Evolutionary conservation across 2,888 invertebrate genomes (phyloP), one percentile per base, ranked within the genome.

Genomic region (Hyalella azteca): DNA sequence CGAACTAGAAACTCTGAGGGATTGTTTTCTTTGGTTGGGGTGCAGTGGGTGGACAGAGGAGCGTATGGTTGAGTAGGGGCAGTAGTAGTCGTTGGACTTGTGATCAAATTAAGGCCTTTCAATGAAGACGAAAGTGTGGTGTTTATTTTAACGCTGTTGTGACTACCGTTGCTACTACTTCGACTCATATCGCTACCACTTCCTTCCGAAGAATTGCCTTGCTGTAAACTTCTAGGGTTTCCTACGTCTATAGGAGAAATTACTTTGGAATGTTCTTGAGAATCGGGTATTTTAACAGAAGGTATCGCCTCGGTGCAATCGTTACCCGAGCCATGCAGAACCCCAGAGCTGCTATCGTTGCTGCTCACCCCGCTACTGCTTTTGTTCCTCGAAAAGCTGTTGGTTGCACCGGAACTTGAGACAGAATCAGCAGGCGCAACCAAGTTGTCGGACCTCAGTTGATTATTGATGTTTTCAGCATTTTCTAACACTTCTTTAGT

Each of bases 361-460:
- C 78, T 78, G 59, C 80, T 73, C 11, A 77, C 49, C 32, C 82
- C 80, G 78, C 77, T 78, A 49, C 79, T 82, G 40, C 77, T 75
- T n/a, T 75, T 41, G 45, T 75, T 75, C 9, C n/a, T 22, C 7
- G 41, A 26, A 11, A 36, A 66, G 19, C 66, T 36, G 3, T 22
- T 22, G 29, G 22, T 22, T 29, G 54, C 54, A 0, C 26, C 1
- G 22, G 54, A 54, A 29, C 7, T 26, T 22, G 2, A 22, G 29
- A 29, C 13, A 4, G 54, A 54, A 13, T 54, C 54, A 0, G 54
- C 22, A n/a, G n/a, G n/a, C n/a, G n/a, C n/a, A n/a, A n/a, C n/a
- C n/a, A n/a, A n/a, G n/a, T n/a, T n/a, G n/a, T n/a, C n/a, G n/a
- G n/a, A n/a, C n/a, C n/a, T n/a, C n/a, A n/a, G n/a, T n/a, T n/a